Conservation (phyloP, 2,113 vertebrate genomes). For the Pterocles gutturalis region DNA sequence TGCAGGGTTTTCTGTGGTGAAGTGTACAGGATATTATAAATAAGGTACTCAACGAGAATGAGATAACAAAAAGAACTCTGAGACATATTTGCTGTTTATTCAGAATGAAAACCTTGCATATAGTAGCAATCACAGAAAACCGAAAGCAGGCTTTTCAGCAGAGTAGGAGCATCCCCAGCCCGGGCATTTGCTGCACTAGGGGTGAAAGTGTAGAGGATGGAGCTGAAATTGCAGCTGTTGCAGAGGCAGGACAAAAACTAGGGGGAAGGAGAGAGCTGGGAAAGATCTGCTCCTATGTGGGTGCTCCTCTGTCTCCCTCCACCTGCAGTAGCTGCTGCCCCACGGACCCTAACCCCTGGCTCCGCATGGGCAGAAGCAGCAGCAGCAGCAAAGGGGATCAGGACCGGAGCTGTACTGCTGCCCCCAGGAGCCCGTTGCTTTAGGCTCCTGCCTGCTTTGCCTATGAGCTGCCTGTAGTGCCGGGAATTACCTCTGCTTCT, state of each 20-base stretch:
- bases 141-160: not conserved
- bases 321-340: not conserved
- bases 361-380: not conserved
- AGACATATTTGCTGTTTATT: not conserved
- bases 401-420: not conserved
- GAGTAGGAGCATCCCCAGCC: not conserved
- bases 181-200: fast-evolving
- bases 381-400: not conserved
- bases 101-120: not conserved
- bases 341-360: too few relatives aligned
- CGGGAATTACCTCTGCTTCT: not conserved
- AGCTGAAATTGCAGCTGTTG: not conserved
- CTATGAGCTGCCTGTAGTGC: not conserved
- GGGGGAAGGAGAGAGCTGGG: not conserved
- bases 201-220: not conserved
- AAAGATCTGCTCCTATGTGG: not conserved
- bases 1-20: not conserved
- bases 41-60: not conserved
- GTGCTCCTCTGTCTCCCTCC: not conserved
- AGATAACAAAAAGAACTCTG: not conserved
- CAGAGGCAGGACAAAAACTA: not conserved
- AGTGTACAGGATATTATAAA: not conserved
- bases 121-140: not conserved
- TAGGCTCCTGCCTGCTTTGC: not conserved
- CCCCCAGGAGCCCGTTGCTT: not conserved